Evolutionary conservation across 2,888 invertebrate genomes (phyloP), one percentile per base, ranked within the genome.

Genomic region (Nomada ferruginata): DNA sequence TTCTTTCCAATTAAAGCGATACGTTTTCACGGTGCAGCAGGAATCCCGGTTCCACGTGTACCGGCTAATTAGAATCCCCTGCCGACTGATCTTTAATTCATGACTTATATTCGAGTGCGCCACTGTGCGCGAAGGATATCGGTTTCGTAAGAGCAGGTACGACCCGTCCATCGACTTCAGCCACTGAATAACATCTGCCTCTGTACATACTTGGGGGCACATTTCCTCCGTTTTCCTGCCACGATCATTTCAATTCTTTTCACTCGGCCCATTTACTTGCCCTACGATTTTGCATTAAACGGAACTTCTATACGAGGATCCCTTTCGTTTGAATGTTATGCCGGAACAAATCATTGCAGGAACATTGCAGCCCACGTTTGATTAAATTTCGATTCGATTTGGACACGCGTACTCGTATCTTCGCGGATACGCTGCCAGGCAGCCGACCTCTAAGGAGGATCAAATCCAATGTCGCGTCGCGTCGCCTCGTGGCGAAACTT

Each of bases 51-150:
- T 77, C 72, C 70, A 60, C 65, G 73, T 77, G 80, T 70, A 80
- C 72, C 69, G 57, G 79, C 79, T 84, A 84, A 84, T 84, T 84
- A 84, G 80, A 80, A 84, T 84, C 80, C 80, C 65, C 65, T 29
- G 79, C 80, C 83, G 84, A 72, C 74, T 84, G 74, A 84, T 84
- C 85, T 84, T 84, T 84, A 84, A 84, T 84, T 84, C 84, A 84
- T 84, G 80, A 84, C 76, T 80, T 80, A 74, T 77, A 80, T 77
- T 71, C 69, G 73, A 77, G 47, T 76, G 70, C 29, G 63, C 57
- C 52, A 64, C 64, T 47, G 57, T 52, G 61, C 59, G 60, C 68
- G 74, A 63, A 47, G 66, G 75, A 63, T 75, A 69, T 80, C 69
- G 64, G 82, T 53, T 63, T 20, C 68, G 71, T 52, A 80, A 64